Evolutionary conservation across 2,888 invertebrate genomes (phyloP), one percentile per base, ranked within the genome.

Genomic region (Epistrophella euchroma): DNA sequence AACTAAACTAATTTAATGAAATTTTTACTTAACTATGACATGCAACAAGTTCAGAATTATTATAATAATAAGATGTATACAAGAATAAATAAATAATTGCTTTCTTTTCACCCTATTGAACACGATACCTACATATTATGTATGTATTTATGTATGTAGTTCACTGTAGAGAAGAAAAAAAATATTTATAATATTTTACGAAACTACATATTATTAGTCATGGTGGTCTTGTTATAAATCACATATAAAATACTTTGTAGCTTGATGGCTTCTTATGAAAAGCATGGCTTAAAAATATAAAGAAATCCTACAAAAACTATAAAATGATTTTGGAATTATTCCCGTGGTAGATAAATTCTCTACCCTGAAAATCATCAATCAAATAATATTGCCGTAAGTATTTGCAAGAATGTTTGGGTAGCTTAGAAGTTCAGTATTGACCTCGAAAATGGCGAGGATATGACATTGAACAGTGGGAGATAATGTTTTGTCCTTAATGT

Each of bases 21-120:
- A 43, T 64, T 56, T 60, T 52, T 55, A 64, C 62, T 73, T 32
- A 15, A 19, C 45, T 19, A 15, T 56, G 40, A 62, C 56, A 64
- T 74, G 83, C 73, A 79, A 74, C 83, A 43, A 32, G 73, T 68
- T 74, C 35, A 56, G 55, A 73, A 77, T 82, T 76, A 73, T 82
- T 76, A 72, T 60, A 68, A 45, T 58, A 56, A 45, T 32, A 58
- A 52, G 35, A 58, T 58, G n/a, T n/a, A 82, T 55, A 64, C 56
- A 60, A 58, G 11, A 52, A 32, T 9, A 52, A 52, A 52, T 15
- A 15, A 15, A 28, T 52, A 52, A 28, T 28, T 43, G 43, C 25
- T 43, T 43, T 45, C 10, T 43, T 43, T 45, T 17, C 62, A 28
- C n/a, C 43, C 15, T 15, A 40, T 62, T 15, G 7, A 43, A 9